These are phyloP conservation scores for Notodonta dromedarius DNA, from an alignment of 2,888 invertebrate species.

Conservation along the genomic window DNA sequence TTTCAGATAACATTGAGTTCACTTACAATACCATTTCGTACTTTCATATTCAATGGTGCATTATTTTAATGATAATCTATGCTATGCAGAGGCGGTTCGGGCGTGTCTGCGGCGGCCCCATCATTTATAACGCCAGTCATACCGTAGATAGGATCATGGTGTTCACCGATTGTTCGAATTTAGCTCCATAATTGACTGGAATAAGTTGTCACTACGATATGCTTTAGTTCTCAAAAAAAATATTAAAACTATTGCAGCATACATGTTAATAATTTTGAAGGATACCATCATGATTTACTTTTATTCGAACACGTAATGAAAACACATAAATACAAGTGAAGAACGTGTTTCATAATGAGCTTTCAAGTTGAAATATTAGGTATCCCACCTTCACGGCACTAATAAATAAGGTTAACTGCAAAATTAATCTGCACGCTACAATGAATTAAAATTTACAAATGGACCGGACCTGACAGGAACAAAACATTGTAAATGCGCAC, in stretches of 20 bases:
- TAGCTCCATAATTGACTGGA: slow-evolving; percentile 24
- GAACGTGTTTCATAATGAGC: slow-evolving; percentile 6
- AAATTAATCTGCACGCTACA: slow-evolving; percentile 35
- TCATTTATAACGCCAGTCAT: slow-evolving; percentile 59
- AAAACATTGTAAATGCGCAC: slow-evolving; percentile 50
- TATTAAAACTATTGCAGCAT: background rate
- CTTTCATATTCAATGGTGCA: slow-evolving; percentile 21
- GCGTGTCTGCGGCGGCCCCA: slow-evolving; percentile 46
- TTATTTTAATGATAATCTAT: slow-evolving; percentile 34
- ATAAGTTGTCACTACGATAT: slow-evolving; percentile 4
- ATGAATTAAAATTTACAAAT: slow-evolving; percentile 42
- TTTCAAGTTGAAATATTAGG: slow-evolving; percentile 15
- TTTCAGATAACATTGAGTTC: background rate
- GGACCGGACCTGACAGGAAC: slow-evolving; percentile 43
- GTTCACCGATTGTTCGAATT: slow-evolving; percentile 40
- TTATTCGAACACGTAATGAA: background rate
- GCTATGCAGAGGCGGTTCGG: slow-evolving; percentile 46
- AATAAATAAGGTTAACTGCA: slow-evolving; percentile 30
- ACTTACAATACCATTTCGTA: slow-evolving; percentile 8
- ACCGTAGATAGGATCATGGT: slow-evolving; percentile 45
- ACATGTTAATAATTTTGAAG: background rate
- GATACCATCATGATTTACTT: background rate
- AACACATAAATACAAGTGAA: background rate
- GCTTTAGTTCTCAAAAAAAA: slow-evolving; percentile 8
- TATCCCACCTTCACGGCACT: slow-evolving; percentile 4